phyloP scores from a whole-genome alignment of 2,888 invertebrate species.

The Dynastes maya region DNA sequence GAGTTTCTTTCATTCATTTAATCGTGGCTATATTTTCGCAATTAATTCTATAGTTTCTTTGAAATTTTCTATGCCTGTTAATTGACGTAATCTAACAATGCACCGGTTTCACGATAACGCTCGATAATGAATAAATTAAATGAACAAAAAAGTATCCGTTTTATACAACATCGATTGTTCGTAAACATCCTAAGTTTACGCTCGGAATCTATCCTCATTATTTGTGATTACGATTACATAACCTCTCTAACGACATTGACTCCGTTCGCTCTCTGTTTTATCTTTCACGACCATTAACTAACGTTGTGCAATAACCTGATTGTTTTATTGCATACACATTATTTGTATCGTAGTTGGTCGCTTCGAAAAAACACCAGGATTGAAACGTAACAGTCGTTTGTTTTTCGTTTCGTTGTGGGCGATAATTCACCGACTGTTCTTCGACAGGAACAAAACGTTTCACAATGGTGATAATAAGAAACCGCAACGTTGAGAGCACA shows the following conservation, averaged over 20 bases:
- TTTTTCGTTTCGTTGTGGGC: background rate
- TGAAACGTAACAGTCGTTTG: background rate
- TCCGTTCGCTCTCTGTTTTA: background rate
- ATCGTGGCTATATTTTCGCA: no score
- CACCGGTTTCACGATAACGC: no score
- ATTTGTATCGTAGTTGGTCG: no score
- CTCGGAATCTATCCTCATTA: no score
- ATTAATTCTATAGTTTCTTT: no score
- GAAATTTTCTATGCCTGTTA: no score
- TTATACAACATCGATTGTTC: background rate
- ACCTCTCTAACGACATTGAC: background rate
- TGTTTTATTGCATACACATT: background rate
- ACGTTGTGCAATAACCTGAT: background rate
- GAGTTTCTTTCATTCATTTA: no score
- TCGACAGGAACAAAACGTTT: background rate
- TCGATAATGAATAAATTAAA: no score
- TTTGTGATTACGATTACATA: background rate
- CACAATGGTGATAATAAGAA: constrained; percentile 5
- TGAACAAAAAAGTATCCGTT: no score
- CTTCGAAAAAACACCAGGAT: no score
- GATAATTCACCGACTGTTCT: no score
- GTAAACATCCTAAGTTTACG: background rate
- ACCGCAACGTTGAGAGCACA: background rate
- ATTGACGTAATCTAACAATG: no score
- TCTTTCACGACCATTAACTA: background rate